These are phyloP conservation scores for Callyntrura sp. DNA, from an alignment of 2,888 invertebrate genomes.

Conservation along the genomic window DNA sequence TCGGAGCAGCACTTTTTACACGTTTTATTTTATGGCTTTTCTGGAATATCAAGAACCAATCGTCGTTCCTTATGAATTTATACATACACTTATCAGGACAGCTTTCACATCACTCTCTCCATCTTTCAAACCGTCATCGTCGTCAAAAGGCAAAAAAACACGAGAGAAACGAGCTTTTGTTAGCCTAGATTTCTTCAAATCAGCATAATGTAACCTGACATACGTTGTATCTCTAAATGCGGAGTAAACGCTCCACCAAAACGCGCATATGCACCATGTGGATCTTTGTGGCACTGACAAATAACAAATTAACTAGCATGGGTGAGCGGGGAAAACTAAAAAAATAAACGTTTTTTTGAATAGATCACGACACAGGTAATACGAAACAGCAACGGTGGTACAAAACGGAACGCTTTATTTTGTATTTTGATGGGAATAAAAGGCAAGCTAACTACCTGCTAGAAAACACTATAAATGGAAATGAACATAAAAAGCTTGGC, in stretches of 20 bases:
- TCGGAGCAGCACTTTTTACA: neutral
- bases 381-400: neutral
- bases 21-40: slow-evolving; percentile 48
- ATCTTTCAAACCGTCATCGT: slow-evolving; percentile 6
- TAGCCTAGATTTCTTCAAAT: slow-evolving; percentile 59
- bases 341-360: neutral
- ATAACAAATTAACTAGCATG: slow-evolving; percentile 50
- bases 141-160: neutral
- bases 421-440: neutral
- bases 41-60: slow-evolving; percentile 9
- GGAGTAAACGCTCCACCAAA: neutral
- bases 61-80: slow-evolving; percentile 40
- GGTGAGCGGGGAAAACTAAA: slow-evolving; percentile 47
- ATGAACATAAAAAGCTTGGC: neutral
- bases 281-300: slow-evolving; percentile 39
- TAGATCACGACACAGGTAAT: neutral
- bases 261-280: neutral
- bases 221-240: neutral
- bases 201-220: slow-evolving; percentile 1
- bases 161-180: neutral
- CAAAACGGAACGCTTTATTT: neutral
- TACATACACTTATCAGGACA: slow-evolving; percentile 66
- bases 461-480: slow-evolving; percentile 13
- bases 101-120: neutral
- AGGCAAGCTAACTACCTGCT: slow-evolving; percentile 2